Conservation (phyloP, 2,888 invertebrate species). For the Agrypnus murinus region DNA sequence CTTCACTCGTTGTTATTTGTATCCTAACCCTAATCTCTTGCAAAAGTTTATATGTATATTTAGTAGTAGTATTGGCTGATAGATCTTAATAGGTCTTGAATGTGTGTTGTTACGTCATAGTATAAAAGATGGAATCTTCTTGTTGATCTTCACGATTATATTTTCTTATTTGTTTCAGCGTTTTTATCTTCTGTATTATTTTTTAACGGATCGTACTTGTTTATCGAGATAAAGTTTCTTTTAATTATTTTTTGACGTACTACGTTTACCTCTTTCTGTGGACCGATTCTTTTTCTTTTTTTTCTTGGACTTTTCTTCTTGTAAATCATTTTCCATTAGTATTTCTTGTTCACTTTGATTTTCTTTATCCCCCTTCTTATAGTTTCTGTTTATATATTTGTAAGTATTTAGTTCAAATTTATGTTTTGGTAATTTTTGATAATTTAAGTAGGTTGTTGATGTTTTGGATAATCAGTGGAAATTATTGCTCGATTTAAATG, state of each 20-base stretch:
- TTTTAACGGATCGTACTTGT: constrained; percentile 15
- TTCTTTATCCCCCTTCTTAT: neutral
- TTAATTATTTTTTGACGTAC: constrained; percentile 23
- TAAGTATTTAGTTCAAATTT: neutral
- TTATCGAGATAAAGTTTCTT: constrained; percentile 15
- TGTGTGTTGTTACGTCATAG: constrained; percentile 2
- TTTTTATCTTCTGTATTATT: constrained; percentile 11
- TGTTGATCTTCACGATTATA: too few species aligned
- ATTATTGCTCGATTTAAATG: too few species aligned
- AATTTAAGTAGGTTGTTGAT: constrained; percentile 7
- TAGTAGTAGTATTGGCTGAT: constrained; percentile 12
- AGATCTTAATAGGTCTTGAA: constrained; percentile 18
- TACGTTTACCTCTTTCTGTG: too few species aligned
- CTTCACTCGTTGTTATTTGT: constrained; percentile 16
- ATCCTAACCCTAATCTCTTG: neutral
- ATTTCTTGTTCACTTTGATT: neutral
- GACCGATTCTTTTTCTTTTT: too few species aligned
- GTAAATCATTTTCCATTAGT: constrained; percentile 3
- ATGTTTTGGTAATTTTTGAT: constrained; percentile 3
- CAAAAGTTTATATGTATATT: constrained; percentile 10
- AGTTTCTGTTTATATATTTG: constrained; percentile 17
- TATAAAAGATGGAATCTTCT: constrained; percentile 8
- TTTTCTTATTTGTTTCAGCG: constrained; percentile 9
- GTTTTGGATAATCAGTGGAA: constrained; percentile 18
- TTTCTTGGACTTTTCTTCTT: neutral